phyloP scores from a whole-genome alignment of 2,113 vertebrate genomes.

The Pollachius pollachius region DNA sequence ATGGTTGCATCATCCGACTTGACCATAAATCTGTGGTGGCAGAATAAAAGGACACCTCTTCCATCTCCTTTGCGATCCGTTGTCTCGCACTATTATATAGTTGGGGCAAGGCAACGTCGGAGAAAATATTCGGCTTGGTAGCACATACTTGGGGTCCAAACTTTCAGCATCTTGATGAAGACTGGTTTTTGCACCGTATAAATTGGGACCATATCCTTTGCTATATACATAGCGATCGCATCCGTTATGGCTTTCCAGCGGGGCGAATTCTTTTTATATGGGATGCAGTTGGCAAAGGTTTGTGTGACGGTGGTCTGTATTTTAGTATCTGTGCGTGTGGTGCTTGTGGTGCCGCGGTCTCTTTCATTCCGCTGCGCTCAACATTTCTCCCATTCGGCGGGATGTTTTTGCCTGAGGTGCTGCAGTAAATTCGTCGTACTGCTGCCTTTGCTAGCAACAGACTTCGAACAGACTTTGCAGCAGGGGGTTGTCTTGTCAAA shows the following conservation, averaged over 20 bases:
- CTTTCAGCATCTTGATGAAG: constrained; percentile 1
- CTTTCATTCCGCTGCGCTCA: no score
- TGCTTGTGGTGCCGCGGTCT: background rate
- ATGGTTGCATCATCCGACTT: background rate
- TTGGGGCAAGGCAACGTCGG: background rate
- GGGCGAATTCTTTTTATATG: constrained; percentile 1
- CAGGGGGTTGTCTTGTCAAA: background rate
- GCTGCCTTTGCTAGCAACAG: background rate
- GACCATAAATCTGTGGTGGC: constrained; percentile 18
- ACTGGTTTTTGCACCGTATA: constrained; percentile 10
- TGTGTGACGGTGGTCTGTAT: background rate
- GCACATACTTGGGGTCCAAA: constrained; percentile 8
- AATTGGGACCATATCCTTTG: constrained; percentile 11
- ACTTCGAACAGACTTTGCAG: constrained; percentile 2
- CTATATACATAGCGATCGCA: background rate
- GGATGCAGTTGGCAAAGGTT: background rate
- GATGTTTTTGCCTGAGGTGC: no score
- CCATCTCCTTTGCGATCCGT: background rate
- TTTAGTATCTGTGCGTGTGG: background rate
- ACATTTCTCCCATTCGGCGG: no score
- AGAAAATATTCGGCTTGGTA: constrained; percentile 2
- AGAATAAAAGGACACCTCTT: background rate
- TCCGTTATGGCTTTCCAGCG: constrained; percentile 18
- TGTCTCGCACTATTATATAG: background rate
- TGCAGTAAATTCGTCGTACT: no score